phyloP scores from a whole-genome alignment of 2,113 vertebrate genomes.

The Silurus glanis region DNA sequence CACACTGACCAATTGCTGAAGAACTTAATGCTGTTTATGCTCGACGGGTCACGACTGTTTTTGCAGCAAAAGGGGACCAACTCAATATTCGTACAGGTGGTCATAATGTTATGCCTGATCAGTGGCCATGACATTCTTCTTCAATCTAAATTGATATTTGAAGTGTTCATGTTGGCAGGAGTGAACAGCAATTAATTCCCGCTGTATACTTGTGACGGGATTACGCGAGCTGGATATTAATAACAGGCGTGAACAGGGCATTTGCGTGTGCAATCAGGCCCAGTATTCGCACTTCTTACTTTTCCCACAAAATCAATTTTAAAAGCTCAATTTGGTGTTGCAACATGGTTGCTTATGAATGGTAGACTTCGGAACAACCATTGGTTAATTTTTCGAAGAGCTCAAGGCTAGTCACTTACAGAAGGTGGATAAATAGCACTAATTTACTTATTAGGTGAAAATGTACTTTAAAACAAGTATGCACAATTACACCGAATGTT shows the following conservation, averaged over 20 bases:
- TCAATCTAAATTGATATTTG: no score
- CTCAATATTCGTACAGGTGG: no score
- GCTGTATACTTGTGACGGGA: neutral
- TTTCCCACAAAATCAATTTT: neutral
- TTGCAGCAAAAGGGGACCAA: no score
- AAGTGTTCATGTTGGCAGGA: neutral
- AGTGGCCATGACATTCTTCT: no score
- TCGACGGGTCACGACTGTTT: no score
- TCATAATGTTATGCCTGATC: no score
- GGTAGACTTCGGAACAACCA: neutral
- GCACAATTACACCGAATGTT: neutral
- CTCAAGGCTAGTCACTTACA: neutral
- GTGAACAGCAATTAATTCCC: neutral
- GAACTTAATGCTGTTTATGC: no score
- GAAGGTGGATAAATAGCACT: neutral
- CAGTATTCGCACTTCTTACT: neutral
- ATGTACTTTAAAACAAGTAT: neutral
- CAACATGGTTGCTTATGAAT: neutral
- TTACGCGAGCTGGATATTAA: neutral
- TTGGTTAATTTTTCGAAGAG: neutral
- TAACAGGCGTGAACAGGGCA: neutral
- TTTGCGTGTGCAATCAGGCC: neutral
- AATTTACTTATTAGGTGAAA: neutral
- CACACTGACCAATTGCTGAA: no score
- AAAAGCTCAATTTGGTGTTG: neutral